A percentile compares a stretch with the other conserved stretches of the same genome.
phyloP scores from a whole-genome alignment of 2,113 vertebrate species.

The Arizona elegans region DNA sequence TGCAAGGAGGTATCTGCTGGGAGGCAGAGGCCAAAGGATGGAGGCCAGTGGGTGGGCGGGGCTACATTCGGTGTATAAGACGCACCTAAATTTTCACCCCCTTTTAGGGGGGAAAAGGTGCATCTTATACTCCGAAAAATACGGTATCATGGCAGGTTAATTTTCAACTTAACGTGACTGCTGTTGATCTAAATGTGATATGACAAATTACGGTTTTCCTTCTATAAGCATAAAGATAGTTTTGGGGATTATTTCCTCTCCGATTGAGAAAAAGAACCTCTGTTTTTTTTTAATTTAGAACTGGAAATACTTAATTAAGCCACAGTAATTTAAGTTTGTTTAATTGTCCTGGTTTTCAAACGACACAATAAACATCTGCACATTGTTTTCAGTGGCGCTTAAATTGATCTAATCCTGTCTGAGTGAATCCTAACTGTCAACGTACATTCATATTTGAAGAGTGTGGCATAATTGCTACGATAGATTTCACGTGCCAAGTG shows the following conservation, averaged over 20 bases:
- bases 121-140: too few species aligned
- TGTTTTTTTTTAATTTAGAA: background rate
- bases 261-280: background rate
- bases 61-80: too few species aligned
- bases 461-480: background rate
- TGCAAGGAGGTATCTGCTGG: too few species aligned
- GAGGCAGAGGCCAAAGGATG: too few species aligned
- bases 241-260: background rate
- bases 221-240: background rate
- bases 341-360: background rate
- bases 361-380: background rate
- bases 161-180: background rate
- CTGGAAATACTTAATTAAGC: background rate
- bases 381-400: background rate
- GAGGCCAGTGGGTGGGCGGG: too few species aligned
- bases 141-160: background rate
- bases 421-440: background rate
- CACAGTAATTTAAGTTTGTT: background rate
- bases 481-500: background rate
- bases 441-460: background rate
- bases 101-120: too few species aligned
- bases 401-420: background rate
- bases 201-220: background rate
- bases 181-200: too few species aligned
- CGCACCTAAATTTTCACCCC: too few species aligned